A percentile compares a stretch with the other conserved stretches of the same genome.
These are phyloP conservation scores for Caenorhabditis japonica DNA, from an alignment of 2,888 invertebrate species.

Conservation along the genomic window DNA sequence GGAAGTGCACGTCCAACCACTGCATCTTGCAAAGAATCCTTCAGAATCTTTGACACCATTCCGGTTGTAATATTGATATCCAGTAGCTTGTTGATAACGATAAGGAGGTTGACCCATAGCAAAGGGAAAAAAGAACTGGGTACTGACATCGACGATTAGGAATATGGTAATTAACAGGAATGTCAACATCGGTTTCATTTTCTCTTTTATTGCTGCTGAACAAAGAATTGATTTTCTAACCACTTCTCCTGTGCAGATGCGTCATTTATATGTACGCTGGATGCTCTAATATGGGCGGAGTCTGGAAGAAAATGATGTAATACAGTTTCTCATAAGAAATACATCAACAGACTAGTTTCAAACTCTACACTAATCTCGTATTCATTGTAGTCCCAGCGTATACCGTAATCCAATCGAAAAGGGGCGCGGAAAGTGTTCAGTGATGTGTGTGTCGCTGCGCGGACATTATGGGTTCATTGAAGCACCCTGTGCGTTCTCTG, in stretches of 20 bases:
- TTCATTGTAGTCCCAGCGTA: neutral
- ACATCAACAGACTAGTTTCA: too few relatives aligned
- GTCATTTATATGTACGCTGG: neutral
- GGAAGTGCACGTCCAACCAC: conserved; percentile 49
- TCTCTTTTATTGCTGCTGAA: neutral
- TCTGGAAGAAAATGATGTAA: neutral
- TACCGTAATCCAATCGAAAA: neutral
- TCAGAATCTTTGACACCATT: conserved; percentile 40
- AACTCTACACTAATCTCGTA: too few relatives aligned
- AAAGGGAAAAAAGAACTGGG: conserved; percentile 47
- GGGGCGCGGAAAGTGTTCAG: conserved; percentile 3
- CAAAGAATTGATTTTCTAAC: too few relatives aligned
- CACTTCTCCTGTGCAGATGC: neutral
- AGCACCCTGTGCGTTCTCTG: conserved; percentile 29
- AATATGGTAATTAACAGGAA: conserved; percentile 6
- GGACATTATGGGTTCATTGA: conserved; percentile 22
- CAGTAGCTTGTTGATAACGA: neutral
- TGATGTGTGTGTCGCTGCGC: conserved; percentile 4
- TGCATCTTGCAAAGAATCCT: conserved; percentile 35
- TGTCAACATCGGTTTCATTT: neutral
- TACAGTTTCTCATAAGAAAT: neutral
- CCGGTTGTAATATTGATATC: conserved; percentile 17
- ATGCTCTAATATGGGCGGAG: conserved; percentile 15
- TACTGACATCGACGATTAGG: neutral
- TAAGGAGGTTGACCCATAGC: conserved; percentile 25